Evolutionary conservation across 1,140 invertebrate species (phyloP).

Genomic region (Arctopsyche grandis): DNA sequence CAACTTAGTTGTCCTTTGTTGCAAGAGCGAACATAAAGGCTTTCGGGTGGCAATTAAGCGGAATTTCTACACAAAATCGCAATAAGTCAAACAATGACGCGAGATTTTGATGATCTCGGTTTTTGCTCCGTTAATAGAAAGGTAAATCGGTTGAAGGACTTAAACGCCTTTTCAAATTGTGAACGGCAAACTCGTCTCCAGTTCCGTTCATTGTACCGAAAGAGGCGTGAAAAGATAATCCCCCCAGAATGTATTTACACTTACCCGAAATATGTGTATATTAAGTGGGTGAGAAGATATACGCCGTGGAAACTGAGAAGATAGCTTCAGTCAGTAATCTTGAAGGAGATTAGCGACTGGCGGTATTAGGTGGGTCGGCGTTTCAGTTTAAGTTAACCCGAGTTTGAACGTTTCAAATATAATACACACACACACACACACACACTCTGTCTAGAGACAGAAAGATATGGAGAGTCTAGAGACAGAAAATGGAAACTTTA

Average conservation of each 20-base stretch:
- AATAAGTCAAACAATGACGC: background rate
- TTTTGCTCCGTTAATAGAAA: no score
- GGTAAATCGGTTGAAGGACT: background rate
- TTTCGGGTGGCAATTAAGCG: background rate
- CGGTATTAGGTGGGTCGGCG: background rate
- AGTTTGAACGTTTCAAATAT: background rate
- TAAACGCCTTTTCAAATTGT: slow-evolving; percentile 18
- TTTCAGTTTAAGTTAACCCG: background rate
- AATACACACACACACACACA: no score
- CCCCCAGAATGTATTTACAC: slow-evolving; percentile 29
- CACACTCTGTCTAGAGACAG: no score
- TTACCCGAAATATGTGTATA: slow-evolving; percentile 14
- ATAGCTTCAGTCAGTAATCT: slow-evolving; percentile 18
- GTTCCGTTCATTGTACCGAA: background rate
- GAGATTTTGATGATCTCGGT: background rate
- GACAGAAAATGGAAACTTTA: no score
- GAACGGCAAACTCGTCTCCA: background rate
- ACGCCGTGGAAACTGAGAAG: slow-evolving; percentile 2
- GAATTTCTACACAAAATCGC: background rate
- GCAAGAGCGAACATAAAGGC: background rate
- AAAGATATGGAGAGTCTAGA: no score
- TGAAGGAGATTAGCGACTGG: slow-evolving; percentile 1
- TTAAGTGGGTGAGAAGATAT: slow-evolving; percentile 4
- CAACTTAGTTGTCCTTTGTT: background rate
- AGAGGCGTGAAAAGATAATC: slow-evolving; percentile 15